phyloP scores from a whole-genome alignment of 2,113 vertebrate species.

The Centropristis striata region DNA sequence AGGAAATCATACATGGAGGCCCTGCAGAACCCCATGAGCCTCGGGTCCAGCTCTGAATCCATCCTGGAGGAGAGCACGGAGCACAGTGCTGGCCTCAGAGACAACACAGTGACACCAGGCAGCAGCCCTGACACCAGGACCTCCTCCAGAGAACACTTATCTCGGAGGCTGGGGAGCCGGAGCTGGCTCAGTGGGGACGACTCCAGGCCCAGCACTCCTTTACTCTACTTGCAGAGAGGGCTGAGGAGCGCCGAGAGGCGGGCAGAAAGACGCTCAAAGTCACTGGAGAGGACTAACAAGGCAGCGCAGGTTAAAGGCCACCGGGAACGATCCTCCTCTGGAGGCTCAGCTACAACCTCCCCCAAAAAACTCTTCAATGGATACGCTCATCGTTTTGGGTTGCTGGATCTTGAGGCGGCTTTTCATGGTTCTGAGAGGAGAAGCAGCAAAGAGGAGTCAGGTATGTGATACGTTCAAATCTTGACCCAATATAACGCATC shows the following conservation, averaged over 20 bases:
- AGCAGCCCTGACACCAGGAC: conserved; percentile 66
- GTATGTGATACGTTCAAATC: conserved; percentile 69
- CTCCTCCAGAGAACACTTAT: conserved; percentile 70
- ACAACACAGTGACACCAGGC: conserved; percentile 59
- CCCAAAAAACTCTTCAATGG: conserved; percentile 85
- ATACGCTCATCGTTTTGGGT: conserved; percentile 80
- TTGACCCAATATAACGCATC: too few relatives aligned
- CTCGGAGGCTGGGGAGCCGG: conserved; percentile 66
- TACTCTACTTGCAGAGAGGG: conserved; percentile 71
- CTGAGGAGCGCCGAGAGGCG: conserved; percentile 68
- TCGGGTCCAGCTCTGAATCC: conserved; percentile 88
- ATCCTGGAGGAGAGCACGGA: conserved; percentile 83
- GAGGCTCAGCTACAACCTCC: conserved; percentile 73
- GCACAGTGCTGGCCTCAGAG: conserved; percentile 44
- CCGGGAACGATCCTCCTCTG: conserved; percentile 80
- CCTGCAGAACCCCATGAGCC: conserved; percentile 89
- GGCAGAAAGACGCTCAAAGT: conserved; percentile 85
- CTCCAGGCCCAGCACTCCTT: conserved; percentile 70
- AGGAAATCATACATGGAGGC: conserved; percentile 92
- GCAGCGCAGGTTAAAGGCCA: conserved; percentile 79
- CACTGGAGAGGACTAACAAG: conserved; percentile 85
- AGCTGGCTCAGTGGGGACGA: conserved; percentile 73
- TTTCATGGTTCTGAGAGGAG: conserved; percentile 76
- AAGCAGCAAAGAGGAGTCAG: conserved; percentile 82
- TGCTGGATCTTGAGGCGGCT: conserved; percentile 78